phyloP scores from a whole-genome alignment of 2,888 invertebrate species.

The Temnothorax ravouxi region DNA sequence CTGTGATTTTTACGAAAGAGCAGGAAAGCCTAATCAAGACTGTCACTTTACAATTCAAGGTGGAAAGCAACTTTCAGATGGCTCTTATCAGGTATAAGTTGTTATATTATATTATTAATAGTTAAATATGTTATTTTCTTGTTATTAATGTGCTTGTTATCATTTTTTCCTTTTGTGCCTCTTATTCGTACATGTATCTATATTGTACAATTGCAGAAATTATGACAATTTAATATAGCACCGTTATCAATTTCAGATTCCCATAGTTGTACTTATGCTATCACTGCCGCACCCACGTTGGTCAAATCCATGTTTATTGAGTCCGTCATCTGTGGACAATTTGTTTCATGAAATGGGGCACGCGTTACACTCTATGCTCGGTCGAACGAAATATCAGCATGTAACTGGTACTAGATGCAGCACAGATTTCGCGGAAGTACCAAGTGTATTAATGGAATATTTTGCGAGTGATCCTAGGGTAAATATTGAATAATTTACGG shows the following conservation, averaged over 20 bases:
- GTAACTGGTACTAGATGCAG: constrained; percentile 98
- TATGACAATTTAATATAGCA: neutral
- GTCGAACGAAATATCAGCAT: constrained; percentile 97
- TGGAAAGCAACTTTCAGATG: constrained; percentile 92
- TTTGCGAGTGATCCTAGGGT: constrained; percentile 96
- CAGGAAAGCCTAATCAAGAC: constrained; percentile 98
- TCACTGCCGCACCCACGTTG: constrained; percentile 93
- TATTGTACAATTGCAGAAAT: constrained; percentile 10
- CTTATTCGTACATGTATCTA: neutral
- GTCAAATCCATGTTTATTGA: constrained; percentile 92
- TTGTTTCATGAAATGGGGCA: constrained; percentile 99
- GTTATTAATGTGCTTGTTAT: neutral
- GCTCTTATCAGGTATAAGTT: constrained; percentile 91
- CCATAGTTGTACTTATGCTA: constrained; percentile 97
- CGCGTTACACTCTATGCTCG: constrained; percentile 99
- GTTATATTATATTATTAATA: constrained; percentile 41
- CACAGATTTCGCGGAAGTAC: constrained; percentile 99
- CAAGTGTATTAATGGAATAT: constrained; percentile 99
- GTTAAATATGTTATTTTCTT: constrained; percentile 7
- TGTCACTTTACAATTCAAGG: constrained; percentile 99
- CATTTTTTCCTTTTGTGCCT: neutral
- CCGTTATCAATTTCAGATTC: constrained; percentile 87
- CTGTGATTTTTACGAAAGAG: constrained; percentile 97
- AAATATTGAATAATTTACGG: constrained; percentile 55
- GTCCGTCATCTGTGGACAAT: constrained; percentile 96